Conservation (phyloP, 2,797 vertebrate genomes). For the Jordanella pulchra region DNA sequence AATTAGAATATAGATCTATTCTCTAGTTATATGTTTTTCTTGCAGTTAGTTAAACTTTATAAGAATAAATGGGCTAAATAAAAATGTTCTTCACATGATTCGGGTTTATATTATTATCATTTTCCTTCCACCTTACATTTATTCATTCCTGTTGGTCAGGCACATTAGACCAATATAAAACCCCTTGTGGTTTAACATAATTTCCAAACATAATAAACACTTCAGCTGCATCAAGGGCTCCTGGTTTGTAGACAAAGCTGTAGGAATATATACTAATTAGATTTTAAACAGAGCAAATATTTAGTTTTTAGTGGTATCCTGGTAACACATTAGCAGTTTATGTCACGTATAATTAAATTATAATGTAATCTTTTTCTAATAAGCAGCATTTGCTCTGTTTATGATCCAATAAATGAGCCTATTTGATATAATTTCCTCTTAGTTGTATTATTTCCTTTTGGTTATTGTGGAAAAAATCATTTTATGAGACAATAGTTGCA, state of each 20-base stretch:
- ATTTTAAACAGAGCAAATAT: too few species aligned
- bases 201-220: too few species aligned
- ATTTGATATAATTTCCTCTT: not conserved
- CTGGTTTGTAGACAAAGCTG: not conserved
- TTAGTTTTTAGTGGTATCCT: not conserved
- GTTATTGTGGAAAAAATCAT: not conserved
- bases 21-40: too few species aligned
- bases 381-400: not conserved
- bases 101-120: too few species aligned
- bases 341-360: not conserved
- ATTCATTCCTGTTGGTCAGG: too few species aligned
- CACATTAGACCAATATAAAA: too few species aligned
- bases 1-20: too few species aligned
- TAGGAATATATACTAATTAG: not conserved
- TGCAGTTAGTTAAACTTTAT: too few species aligned
- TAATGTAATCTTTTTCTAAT: not conserved
- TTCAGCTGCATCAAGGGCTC: not conserved
- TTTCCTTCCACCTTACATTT: too few species aligned
- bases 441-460: not conserved
- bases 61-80: too few species aligned
- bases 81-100: too few species aligned
- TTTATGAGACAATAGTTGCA: not conserved
- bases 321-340: not conserved
- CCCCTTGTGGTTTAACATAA: too few species aligned
- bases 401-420: not conserved